A percentile compares a stretch with the other conserved stretches of the same genome.
phyloP scores from a whole-genome alignment of 2,797 vertebrate genomes.

The Hapalemur alaotrensis region DNA sequence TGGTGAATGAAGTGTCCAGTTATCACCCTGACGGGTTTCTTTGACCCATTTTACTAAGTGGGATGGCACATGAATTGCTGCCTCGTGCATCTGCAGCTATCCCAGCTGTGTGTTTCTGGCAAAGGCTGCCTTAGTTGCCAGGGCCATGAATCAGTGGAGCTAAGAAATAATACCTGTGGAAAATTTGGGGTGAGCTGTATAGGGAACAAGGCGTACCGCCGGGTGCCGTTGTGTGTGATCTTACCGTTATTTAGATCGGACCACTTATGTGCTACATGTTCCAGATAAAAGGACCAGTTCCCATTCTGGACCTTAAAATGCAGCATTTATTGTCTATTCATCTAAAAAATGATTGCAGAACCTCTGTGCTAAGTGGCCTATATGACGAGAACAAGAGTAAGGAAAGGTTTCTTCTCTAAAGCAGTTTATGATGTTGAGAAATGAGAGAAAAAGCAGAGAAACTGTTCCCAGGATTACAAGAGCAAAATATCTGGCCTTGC shows the following conservation, averaged over 20 bases:
- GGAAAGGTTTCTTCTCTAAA: not conserved
- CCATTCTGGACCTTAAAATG: not conserved
- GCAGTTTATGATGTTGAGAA: not conserved
- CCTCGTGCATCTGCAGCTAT: not conserved
- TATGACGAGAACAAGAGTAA: accelerated
- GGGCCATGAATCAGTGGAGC: not conserved
- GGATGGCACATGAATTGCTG: not conserved
- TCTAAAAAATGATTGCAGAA: not conserved
- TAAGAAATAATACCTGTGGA: not conserved
- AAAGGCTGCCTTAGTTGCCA: not conserved
- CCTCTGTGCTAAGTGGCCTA: not conserved
- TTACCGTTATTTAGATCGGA: not conserved
- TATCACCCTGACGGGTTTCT: not conserved
- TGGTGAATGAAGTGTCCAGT: not conserved
- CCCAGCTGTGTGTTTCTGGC: slow-evolving; percentile 13
- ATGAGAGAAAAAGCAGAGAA: not conserved
- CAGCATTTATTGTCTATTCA: not conserved
- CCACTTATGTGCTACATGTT: not conserved
- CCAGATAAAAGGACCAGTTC: not conserved
- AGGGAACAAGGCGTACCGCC: not conserved
- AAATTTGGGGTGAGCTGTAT: not conserved
- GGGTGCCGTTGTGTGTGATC: accelerated
- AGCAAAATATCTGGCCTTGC: not conserved
- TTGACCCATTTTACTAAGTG: not conserved
- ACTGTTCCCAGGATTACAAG: accelerated